Evolutionary conservation across 2,888 invertebrate species (phyloP).

Genomic region (Hololepta plana): DNA sequence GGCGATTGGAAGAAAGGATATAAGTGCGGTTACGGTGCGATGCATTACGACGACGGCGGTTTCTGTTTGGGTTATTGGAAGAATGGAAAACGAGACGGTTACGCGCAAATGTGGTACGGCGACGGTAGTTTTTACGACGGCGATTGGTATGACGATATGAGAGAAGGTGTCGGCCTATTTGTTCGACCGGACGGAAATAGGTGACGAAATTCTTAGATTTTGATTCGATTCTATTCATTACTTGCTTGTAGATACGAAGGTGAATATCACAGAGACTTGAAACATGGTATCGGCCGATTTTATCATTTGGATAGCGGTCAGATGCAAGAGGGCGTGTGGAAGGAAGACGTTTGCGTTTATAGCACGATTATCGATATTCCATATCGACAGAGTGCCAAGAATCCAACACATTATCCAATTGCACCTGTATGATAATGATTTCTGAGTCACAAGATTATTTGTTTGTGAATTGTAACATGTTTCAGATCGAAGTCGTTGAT

Average conservation of each 20-base stretch:
- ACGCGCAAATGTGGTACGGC: constrained; percentile 42
- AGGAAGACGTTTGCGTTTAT: constrained; percentile 30
- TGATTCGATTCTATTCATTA: constrained; percentile 39
- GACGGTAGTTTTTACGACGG: constrained; percentile 42
- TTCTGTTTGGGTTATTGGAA: constrained; percentile 40
- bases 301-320: constrained; percentile 46
- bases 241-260: constrained; percentile 52
- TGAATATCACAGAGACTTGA: constrained; percentile 33
- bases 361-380: constrained; percentile 38
- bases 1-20: constrained; percentile 41
- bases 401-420: constrained; percentile 37
- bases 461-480: too few relatives aligned
- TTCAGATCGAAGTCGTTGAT: too few relatives aligned
- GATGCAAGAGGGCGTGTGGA: constrained; percentile 47
- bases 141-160: constrained; percentile 30
- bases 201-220: too few relatives aligned
- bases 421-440: too few relatives aligned
- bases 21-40: constrained; percentile 37
- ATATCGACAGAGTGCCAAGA: constrained; percentile 35
- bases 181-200: constrained; percentile 16
- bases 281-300: constrained; percentile 43
- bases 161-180: constrained; percentile 15
- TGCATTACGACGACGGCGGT: constrained; percentile 35
- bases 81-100: constrained; percentile 33
- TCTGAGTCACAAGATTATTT: too few relatives aligned